Conservation (phyloP, 2,888 invertebrate genomes). For the Rotaria macrura region DNA sequence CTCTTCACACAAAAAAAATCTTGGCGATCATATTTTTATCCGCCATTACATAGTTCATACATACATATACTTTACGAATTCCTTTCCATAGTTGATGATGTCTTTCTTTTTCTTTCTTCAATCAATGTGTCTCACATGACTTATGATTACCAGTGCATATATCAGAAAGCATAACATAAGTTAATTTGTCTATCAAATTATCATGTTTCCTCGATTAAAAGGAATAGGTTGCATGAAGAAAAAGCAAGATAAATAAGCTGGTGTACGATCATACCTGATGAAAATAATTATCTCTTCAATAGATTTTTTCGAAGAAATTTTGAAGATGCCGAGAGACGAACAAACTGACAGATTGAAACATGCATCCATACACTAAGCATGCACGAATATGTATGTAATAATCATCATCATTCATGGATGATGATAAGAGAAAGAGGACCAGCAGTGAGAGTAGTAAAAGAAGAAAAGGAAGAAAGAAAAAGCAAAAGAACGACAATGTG, state of each 20-base stretch:
- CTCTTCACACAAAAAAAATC: not conserved
- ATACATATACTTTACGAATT: no score
- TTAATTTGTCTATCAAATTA: not conserved
- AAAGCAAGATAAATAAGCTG: not conserved
- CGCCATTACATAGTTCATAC: no score
- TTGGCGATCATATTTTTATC: not conserved
- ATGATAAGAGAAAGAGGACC: not conserved
- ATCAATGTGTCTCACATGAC: no score
- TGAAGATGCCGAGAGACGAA: not conserved
- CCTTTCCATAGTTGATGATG: no score
- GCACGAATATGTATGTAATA: not conserved
- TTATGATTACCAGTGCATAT: not conserved
- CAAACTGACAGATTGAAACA: not conserved
- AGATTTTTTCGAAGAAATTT: not conserved
- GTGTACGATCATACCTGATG: not conserved
- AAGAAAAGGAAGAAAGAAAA: not conserved
- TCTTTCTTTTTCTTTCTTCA: no score
- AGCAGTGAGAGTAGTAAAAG: not conserved
- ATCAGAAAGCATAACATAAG: not conserved
- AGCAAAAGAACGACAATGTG: not conserved
- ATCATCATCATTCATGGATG: not conserved
- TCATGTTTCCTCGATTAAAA: not conserved
- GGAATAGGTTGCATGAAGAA: not conserved
- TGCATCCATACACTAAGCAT: not conserved
- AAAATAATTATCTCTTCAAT: not conserved